phyloP scores from a whole-genome alignment of 2,888 invertebrate genomes.

The Xanthostigma xanthostigma region DNA sequence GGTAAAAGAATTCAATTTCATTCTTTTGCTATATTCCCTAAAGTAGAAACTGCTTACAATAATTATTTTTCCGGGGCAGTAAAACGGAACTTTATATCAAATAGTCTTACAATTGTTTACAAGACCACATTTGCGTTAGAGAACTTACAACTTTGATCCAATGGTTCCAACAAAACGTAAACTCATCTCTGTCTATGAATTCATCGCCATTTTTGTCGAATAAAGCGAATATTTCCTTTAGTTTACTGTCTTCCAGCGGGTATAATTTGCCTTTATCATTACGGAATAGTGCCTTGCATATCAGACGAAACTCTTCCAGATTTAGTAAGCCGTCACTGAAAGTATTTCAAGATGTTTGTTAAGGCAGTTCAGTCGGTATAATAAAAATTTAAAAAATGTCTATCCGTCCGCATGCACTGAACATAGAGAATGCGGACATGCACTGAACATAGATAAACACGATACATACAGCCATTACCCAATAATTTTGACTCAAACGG shows the following conservation, averaged over 20 bases:
- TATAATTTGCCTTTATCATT: conserved; percentile 78
- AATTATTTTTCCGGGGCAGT: background rate
- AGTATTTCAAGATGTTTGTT: conserved; percentile 6
- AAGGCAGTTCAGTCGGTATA: background rate
- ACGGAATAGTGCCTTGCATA: conserved; percentile 74
- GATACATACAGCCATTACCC: too few species aligned
- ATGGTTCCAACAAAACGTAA: conserved; percentile 75
- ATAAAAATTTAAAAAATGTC: background rate
- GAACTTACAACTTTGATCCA: conserved; percentile 73
- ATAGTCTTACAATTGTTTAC: background rate
- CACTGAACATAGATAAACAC: too few species aligned
- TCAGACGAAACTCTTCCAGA: conserved; percentile 59
- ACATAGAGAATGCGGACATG: too few species aligned
- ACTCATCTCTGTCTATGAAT: conserved; percentile 67
- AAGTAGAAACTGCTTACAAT: too few species aligned
- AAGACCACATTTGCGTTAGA: background rate
- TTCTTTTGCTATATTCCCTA: too few species aligned
- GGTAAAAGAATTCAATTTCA: too few species aligned
- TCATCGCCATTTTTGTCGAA: conserved; percentile 68
- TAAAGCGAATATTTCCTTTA: conserved; percentile 62
- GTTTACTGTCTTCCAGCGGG: conserved; percentile 50
- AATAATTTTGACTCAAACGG: too few species aligned
- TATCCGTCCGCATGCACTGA: too few species aligned
- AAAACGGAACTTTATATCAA: background rate
- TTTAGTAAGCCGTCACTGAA: conserved; percentile 63